These are phyloP conservation scores for Oenanthe melanoleuca DNA, from an alignment of 2,113 vertebrate genomes.

Conservation along the genomic window DNA sequence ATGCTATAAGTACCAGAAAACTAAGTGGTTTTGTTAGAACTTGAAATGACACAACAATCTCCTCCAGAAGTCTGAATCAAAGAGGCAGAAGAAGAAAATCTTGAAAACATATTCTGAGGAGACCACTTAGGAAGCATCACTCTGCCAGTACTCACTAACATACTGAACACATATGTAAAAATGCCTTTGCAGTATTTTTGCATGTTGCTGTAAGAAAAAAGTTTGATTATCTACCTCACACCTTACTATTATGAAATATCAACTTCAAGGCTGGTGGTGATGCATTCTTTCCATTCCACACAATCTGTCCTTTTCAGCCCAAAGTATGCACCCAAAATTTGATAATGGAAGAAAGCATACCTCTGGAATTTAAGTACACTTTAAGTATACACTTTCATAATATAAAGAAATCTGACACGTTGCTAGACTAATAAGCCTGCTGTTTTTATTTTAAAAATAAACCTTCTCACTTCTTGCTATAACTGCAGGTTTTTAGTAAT, in stretches of 20 bases:
- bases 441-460: not conserved
- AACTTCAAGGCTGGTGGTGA: not conserved
- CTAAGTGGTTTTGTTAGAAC: not conserved
- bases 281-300: rapidly evolving
- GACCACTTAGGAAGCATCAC: not conserved
- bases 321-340: not conserved
- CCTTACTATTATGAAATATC: not conserved
- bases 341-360: not conserved
- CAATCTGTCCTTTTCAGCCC: not conserved
- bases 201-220: not conserved
- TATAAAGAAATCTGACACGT: not conserved
- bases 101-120: not conserved
- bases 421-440: not conserved
- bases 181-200: not conserved
- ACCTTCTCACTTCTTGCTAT: not conserved
- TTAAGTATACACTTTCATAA: not conserved
- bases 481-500: not conserved
- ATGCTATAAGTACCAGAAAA: not conserved
- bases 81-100: not conserved
- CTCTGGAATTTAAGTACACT: not conserved
- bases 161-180: not conserved
- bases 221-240: not conserved
- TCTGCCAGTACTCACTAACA: not conserved
- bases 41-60: not conserved
- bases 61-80: not conserved